Conservation (phyloP, 2,888 invertebrate genomes). For the Metellina segmentata region DNA sequence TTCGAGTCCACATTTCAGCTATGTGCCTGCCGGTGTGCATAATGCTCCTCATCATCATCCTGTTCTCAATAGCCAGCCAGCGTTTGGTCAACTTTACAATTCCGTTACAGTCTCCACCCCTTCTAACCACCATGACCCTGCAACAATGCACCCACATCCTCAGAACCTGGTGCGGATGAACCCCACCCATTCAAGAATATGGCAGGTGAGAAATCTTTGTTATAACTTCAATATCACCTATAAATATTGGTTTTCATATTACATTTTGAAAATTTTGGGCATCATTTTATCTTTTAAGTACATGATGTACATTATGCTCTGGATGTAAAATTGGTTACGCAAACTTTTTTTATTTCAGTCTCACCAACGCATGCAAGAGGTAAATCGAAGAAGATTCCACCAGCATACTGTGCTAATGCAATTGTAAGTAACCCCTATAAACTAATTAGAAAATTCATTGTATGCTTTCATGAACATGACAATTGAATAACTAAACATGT, state of each 20-base stretch:
- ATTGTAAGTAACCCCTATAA: slow-evolving; percentile 67
- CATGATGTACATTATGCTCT: not conserved
- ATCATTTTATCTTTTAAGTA: not conserved
- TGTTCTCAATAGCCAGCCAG: slow-evolving; percentile 56
- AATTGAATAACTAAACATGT: too few species aligned
- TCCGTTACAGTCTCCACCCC: slow-evolving; percentile 69
- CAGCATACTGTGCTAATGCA: slow-evolving; percentile 77
- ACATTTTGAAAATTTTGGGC: not conserved
- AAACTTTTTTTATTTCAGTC: slow-evolving; percentile 48
- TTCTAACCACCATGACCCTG: slow-evolving; percentile 68
- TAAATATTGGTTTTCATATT: not conserved
- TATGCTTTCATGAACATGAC: not conserved
- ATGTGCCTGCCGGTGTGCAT: slow-evolving; percentile 68
- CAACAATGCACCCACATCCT: slow-evolving; percentile 63
- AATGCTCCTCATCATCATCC: slow-evolving; percentile 71
- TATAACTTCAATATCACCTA: not conserved
- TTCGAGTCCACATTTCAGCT: slow-evolving; percentile 75
- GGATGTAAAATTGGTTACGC: not conserved
- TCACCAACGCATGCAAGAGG: slow-evolving; percentile 86
- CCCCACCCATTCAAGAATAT: slow-evolving; percentile 88
- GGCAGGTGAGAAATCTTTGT: slow-evolving; percentile 83
- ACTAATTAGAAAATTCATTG: not conserved
- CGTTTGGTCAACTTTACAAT: slow-evolving; percentile 64
- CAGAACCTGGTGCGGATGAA: slow-evolving; percentile 83
- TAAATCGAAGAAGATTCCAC: slow-evolving; percentile 82